Evolutionary conservation across 2,797 vertebrate species (phyloP), one percentile per base, ranked within the genome.

Genomic region (Characodon lateralis): DNA sequence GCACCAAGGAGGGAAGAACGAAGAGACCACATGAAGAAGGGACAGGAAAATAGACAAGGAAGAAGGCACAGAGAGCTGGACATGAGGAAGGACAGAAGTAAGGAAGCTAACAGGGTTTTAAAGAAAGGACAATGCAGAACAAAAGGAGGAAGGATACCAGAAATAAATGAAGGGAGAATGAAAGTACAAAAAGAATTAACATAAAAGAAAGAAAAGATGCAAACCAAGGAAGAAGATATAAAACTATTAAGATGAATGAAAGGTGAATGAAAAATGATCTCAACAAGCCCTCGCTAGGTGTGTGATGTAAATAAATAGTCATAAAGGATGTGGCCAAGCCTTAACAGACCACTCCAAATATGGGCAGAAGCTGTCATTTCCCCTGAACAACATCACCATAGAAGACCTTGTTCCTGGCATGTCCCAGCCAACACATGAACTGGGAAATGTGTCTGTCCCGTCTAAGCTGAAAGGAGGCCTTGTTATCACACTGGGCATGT

Each of bases 401-500:
- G 86, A 73, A 65, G 85, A 73, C 77, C 72, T 51, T 73, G 55
- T 79, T 79, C 58, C 69, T 18, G 5, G 31, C 74, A 85, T 58
- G 48, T 74, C 39, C 35, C 80, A n/a, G 68, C 31, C n/a, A 10
- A 56, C 59, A 73, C n/a, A 24, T 50, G 66, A 72, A 31, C 83
- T n/a, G 71, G 31, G 63, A 88, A 61, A 43, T 56, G 76, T 78
- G 80, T 83, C 63, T 79, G 73, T 85, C 80, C 80, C 78, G 83
- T 81, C 5, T 28, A 78, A 68, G 55, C 43, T 87, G 73, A 85
- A 71, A 84, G 28, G 76, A 35, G 31, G 7, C 39, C 50, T 87
- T 92, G 87, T 93, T 84, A 82, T 89, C 73, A 76, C 41, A 46
- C 82, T 70, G 79, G 88, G 83, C 89, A 77, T 50, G 10, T 20